Evolutionary conservation across 1,140 invertebrate species (phyloP).

Genomic region (Chymomyza costata): DNA sequence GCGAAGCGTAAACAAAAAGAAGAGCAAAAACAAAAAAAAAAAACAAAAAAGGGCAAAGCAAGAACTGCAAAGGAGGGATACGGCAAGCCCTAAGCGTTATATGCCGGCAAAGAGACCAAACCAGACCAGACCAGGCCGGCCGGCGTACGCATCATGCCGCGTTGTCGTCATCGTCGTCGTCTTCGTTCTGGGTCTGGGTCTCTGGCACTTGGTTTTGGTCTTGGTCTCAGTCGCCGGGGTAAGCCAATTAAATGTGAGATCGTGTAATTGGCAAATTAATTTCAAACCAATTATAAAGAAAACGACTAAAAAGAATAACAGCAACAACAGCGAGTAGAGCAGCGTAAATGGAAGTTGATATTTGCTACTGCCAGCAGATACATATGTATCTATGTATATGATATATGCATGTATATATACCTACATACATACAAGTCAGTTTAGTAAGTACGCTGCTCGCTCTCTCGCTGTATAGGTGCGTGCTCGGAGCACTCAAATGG

Average conservation of each 20-base stretch:
- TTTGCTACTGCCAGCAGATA: too few relatives aligned
- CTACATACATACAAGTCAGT: too few relatives aligned
- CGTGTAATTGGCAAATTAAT: slow-evolving; percentile 76
- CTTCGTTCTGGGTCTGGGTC: slow-evolving; percentile 18
- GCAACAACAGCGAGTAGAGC: slow-evolving; percentile 52
- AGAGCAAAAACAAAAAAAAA: slow-evolving; percentile 16
- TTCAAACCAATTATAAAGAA: slow-evolving; percentile 75
- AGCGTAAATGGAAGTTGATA: too few relatives aligned
- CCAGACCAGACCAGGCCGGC: background rate
- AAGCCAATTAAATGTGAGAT: slow-evolving; percentile 75
- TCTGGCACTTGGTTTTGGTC: too few relatives aligned
- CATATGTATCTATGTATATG: too few relatives aligned
- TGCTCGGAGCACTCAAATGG: too few relatives aligned
- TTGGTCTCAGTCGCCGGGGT: slow-evolving; percentile 24
- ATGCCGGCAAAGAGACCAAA: slow-evolving; percentile 1
- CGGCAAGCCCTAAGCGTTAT: slow-evolving; percentile 3
- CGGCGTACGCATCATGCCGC: slow-evolving; percentile 39
- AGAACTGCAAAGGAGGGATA: slow-evolving; percentile 13
- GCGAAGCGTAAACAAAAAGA: slow-evolving; percentile 36
- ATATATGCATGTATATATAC: too few relatives aligned
- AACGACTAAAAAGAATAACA: slow-evolving; percentile 42
- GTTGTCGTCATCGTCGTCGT: slow-evolving; percentile 13
- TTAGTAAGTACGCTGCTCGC: too few relatives aligned
- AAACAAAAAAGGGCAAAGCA: slow-evolving; percentile 58
- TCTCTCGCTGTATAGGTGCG: too few relatives aligned